Base-by-base conservation (phyloP, 1,140 invertebrate species). In the Vanessa tameamea region DNA sequence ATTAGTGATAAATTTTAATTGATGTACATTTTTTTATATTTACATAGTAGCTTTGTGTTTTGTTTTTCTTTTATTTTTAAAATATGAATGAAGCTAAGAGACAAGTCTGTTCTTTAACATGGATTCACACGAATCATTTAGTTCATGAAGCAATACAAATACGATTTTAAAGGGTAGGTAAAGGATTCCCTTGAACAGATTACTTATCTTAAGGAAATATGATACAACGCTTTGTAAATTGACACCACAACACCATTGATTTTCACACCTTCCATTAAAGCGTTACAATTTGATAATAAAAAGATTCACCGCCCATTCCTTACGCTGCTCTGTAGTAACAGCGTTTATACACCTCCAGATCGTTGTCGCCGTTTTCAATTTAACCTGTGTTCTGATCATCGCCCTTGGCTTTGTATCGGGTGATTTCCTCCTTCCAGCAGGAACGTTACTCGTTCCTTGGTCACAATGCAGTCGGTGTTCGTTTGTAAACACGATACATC, bases 401-500 rank as follows among this genome's bases (percentile, higher is more conserved):
- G 77, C 15, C 68, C 63, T 50, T 72, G 68, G 75, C 77, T 75
- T 78, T 74, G 82, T 82, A 81, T 85, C 81, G 80, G 82, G 70
- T 70, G 78, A 84, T 88, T 84, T 84, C 80, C 68, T 84, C 79
- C 43, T 61, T 69, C 53, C 67, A 69, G 57, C 68, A 69, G 57
- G 31, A 48, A 15, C 66, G 66, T 57, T 55, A 78, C 70, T 80
- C 72, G 79, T 78, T 78, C 64, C 79, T 79, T 64, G 68, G 75
- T 82, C 81, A 89, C 89, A 90, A 89, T 89, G 83, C 84, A 85
- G 83, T 84, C 90, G 90, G 90, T 83, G 78, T 75, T 81, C 86
- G 80, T 91, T 91, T 91, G 90, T 88, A 90, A 87, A 92, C 80
- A 86, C 84, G 91, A 92, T 92, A 92, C 89, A 91, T 92, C 90